Evolutionary conservation across 1,140 invertebrate species (phyloP), one percentile per base, ranked within the genome.

Genomic region (Carposina sasakii): DNA sequence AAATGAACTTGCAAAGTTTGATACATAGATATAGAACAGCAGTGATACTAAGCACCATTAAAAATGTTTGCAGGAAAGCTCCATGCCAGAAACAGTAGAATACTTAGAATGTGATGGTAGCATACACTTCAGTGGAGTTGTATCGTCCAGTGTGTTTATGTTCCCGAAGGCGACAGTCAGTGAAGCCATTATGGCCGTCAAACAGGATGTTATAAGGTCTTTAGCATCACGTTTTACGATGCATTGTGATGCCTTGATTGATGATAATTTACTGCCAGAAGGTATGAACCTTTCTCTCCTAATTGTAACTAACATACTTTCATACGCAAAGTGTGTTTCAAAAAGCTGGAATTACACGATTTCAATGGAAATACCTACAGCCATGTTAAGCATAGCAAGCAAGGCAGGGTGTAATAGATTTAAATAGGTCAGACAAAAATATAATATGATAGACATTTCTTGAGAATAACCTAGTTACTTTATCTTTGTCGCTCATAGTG

Each of bases 221-320:
- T 79, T 95, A 36, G 87, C 90, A 1, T 90, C 92, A 21, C 85
- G 94, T 57, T 89, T 94, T 66, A 92, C 94, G 61, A 91, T 95
- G 88, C 92, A 95, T 61, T 94, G 92, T 88, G 93, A 95, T 83
- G 92, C 93, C 54, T 82, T 95, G 28, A 91, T 93, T 63, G 93
- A 94, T 76, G 93, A 94, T 61, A 88, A 89, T 67, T 86, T 89
- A 58, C 85, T 89, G 54, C 87, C 88, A 17, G 89, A 90, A 88
- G 89, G 88, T 90, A 68, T 54, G 40, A 40, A 39, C 22, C 15
- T 26, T 26, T 1, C 22, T 42, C 16, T 19, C 23, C 12, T 15
- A 26, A 42, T 15, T 2, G 40, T 23, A 45, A 31, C n/a, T n/a
- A n/a, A n/a, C n/a, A n/a, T n/a, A n/a, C n/a, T n/a, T n/a, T n/a